These are phyloP conservation scores for Patagioenas fasciata DNA, from an alignment of 2,113 vertebrate genomes.

Conservation along the genomic window DNA sequence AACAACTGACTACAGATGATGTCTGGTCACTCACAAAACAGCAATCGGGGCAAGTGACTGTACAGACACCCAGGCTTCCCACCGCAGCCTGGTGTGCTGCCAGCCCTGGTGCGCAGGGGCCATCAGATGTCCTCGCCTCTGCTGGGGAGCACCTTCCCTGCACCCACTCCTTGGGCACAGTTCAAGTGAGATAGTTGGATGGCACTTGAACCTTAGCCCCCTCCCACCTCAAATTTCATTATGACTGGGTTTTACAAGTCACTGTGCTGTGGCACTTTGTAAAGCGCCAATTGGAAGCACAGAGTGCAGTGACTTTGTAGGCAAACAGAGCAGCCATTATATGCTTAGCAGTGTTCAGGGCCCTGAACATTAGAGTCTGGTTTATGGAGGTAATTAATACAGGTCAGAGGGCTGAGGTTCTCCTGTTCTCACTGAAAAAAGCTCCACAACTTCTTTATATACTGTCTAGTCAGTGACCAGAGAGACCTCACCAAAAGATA, in stretches of 20 bases:
- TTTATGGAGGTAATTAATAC: background rate
- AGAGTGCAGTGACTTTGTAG: background rate
- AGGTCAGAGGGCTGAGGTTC: background rate
- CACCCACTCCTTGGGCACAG: background rate
- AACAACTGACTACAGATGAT: background rate
- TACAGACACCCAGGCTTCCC: background rate
- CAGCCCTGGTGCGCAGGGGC: background rate
- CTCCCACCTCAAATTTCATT: background rate
- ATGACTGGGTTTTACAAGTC: background rate
- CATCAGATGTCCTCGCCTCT: rapidly evolving
- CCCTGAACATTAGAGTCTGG: background rate
- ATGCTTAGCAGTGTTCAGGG: background rate
- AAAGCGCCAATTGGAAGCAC: background rate
- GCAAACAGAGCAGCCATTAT: background rate
- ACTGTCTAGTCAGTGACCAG: background rate
- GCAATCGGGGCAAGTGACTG: rapidly evolving
- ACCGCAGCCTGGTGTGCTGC: background rate
- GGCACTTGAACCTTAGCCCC: background rate
- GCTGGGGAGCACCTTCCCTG: background rate
- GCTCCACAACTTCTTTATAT: background rate
- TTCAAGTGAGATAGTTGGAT: background rate
- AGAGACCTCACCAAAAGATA: background rate
- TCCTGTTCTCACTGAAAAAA: background rate
- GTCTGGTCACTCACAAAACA: background rate
- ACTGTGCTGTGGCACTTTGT: background rate